Conservation (phyloP, 2,113 vertebrate species). For the Pagrus major region DNA sequence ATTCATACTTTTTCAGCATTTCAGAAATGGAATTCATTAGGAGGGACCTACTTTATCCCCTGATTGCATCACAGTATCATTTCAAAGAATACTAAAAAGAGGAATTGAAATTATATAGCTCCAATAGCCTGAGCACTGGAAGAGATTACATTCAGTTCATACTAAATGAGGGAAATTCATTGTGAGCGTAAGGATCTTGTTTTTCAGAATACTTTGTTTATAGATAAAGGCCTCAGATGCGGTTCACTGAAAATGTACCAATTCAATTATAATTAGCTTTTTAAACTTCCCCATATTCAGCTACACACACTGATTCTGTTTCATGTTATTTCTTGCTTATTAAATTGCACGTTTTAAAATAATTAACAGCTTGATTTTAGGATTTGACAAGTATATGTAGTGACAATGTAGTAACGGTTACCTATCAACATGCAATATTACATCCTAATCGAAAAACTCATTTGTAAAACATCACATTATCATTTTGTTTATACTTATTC, state of each 20-base stretch:
- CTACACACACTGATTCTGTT: neutral
- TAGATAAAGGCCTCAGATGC: neutral
- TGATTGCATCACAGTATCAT: slow-evolving; percentile 44
- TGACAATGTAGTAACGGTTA: neutral
- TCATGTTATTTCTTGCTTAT: neutral
- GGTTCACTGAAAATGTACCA: neutral
- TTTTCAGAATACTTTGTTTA: neutral
- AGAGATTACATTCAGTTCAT: neutral
- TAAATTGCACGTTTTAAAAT: neutral
- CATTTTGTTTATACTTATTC: too few relatives aligned
- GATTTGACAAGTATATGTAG: neutral
- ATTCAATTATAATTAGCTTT: neutral
- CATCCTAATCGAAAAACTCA: neutral
- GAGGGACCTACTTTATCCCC: slow-evolving; percentile 20
- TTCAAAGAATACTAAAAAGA: slow-evolving; percentile 28
- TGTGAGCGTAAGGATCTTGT: neutral
- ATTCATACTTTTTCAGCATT: slow-evolving; percentile 45
- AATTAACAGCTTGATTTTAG: neutral
- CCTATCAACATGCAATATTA: neutral
- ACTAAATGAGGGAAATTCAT: neutral
- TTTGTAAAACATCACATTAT: neutral
- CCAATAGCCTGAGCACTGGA: neutral
- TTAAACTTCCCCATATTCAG: neutral
- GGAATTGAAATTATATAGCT: neutral
- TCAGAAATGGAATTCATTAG: slow-evolving; percentile 48